Conservation (phyloP, 2,888 invertebrate species). For the Melinaea menophilus region DNA sequence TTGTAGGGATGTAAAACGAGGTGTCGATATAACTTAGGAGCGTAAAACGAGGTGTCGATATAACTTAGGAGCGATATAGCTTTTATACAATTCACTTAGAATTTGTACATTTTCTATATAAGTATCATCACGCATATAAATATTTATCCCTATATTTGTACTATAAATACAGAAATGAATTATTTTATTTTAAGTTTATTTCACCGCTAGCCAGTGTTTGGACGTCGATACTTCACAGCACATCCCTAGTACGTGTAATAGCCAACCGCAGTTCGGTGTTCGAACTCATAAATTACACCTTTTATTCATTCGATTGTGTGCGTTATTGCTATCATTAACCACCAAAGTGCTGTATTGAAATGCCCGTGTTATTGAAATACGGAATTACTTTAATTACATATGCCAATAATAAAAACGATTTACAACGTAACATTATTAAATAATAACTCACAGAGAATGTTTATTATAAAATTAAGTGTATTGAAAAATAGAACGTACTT, state of each 20-base stretch:
- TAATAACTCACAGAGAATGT: neutral
- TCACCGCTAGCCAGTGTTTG: too few relatives aligned
- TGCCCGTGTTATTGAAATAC: slow-evolving; percentile 40
- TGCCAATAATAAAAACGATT: neutral
- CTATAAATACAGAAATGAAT: too few relatives aligned
- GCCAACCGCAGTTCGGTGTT: slow-evolving; percentile 63
- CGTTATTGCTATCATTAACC: slow-evolving; percentile 67
- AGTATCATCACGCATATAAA: too few relatives aligned
- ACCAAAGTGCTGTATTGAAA: slow-evolving; percentile 45
- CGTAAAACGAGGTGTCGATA: slow-evolving; percentile 33
- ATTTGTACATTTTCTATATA: neutral
- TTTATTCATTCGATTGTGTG: slow-evolving; percentile 67
- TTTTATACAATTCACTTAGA: neutral
- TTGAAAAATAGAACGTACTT: neutral
- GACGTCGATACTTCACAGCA: slow-evolving; percentile 15
- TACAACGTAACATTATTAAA: neutral
- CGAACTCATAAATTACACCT: slow-evolving; percentile 71
- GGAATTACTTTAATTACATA: slow-evolving; percentile 26
- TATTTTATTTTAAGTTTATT: slow-evolving; percentile 6
- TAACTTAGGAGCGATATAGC: slow-evolving; percentile 13
- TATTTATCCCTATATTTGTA: too few relatives aligned
- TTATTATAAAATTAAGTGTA: neutral
- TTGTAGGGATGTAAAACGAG: slow-evolving; percentile 24
- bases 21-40: slow-evolving; percentile 29
- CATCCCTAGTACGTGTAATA: slow-evolving; percentile 55